These are phyloP conservation scores for Trematomus bernacchii DNA, from an alignment of 2,797 vertebrate genomes.

Conservation along the genomic window DNA sequence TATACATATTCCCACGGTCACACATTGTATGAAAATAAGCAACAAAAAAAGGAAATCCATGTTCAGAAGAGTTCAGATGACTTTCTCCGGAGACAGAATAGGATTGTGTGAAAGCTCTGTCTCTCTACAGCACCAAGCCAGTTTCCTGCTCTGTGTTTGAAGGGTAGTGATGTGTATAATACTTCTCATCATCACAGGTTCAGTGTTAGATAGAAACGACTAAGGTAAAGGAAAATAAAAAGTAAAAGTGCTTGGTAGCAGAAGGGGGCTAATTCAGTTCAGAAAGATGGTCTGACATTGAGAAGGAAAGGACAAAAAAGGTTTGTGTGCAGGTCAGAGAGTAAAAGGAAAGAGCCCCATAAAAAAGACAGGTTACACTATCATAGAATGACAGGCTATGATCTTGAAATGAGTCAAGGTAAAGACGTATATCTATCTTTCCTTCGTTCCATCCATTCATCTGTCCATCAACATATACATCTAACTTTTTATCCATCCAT, in stretches of 20 bases:
- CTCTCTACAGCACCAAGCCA: conserved; percentile 44
- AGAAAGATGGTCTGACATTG: conserved; percentile 48
- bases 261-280: conserved; percentile 20
- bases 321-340: conserved; percentile 42
- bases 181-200: conserved; percentile 52
- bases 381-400: conserved; percentile 5
- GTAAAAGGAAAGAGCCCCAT: not conserved
- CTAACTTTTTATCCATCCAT: not conserved
- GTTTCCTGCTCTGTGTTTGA: conserved; percentile 68
- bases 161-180: conserved; percentile 71
- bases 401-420: conserved; percentile 1
- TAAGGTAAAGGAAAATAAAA: conserved; percentile 54
- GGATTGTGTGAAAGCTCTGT: conserved; percentile 47
- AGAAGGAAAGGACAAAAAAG: conserved; percentile 9
- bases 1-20: conserved; percentile 16
- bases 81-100: conserved; percentile 61
- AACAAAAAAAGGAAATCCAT: conserved; percentile 36
- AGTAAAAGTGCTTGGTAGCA: conserved; percentile 39
- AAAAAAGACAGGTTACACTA: conserved; percentile 18
- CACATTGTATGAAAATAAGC: conserved; percentile 20
- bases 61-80: conserved; percentile 62
- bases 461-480: not conserved
- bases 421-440: not conserved
- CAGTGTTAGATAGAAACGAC: conserved; percentile 45
- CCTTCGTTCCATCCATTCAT: conserved; percentile 4